Base-by-base conservation (phyloP, 2,797 vertebrate genomes). In the Momotus momota region DNA sequence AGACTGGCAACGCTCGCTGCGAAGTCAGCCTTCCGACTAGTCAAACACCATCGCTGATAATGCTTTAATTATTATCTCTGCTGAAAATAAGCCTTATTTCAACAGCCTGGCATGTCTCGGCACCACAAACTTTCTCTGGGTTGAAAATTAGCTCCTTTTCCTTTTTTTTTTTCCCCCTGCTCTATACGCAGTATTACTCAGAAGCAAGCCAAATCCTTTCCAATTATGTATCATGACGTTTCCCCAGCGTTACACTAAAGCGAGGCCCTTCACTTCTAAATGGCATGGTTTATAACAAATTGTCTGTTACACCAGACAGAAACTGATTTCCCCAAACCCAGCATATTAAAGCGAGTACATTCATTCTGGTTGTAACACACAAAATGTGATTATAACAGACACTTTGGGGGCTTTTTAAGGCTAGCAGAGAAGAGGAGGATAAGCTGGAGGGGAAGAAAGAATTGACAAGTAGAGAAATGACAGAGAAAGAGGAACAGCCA, bases 361-460 rank as follows among this genome's bases (percentile, higher is more conserved):
- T 97, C 93, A 88, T 95, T 95, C 88, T 92, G 94, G 69, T 95
- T 96, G 93, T 96, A 97, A 95, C 94, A 93, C 91, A 93, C 91
- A 93, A 97, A 97, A 97, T 95, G 94, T 95, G 90, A 97, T 97
- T 95, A 96, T 92, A 97, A 90, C 94, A 97, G 96, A 97, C 93
- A 97, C 96, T 96, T 95, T 94, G 91, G 96, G 96, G 95, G 92
- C 94, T 96, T 96, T 96, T 93, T 85, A 90, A 97, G 94, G 94
- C 88, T 95, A 94, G 88, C 11, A 1, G 81, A 94, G 92, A 87
- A 96, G 69, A 88, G 84, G 33, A 97, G 88, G 94, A 96, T 95
- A 97, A 92, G 95, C 95, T 97, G 93, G 89, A 96, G 95, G 93
- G 81, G 85, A 95, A 94, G 85, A 92, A 94, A 95, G 89, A 94